These are phyloP conservation scores for Pammene fasciana DNA, from an alignment of 2,888 invertebrate species.

Conservation along the genomic window DNA sequence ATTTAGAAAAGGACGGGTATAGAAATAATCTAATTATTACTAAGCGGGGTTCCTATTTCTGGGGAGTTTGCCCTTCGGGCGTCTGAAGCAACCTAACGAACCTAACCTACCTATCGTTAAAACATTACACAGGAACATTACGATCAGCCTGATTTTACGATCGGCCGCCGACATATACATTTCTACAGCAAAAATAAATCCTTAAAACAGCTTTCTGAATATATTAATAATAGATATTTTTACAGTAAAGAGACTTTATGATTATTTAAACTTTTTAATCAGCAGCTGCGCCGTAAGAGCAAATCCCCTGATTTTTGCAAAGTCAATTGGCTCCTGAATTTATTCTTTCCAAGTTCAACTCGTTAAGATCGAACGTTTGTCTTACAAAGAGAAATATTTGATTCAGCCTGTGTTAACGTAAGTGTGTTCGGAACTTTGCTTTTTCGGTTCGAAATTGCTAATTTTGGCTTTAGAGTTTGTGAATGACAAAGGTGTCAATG, in stretches of 20 bases:
- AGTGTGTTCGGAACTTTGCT: conserved; percentile 33
- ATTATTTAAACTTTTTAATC: conserved; percentile 30
- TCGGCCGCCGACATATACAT: too few species aligned
- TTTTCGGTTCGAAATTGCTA: conserved; percentile 19
- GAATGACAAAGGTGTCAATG: conserved; percentile 8
- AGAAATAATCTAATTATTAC: too few species aligned
- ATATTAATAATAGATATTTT: too few species aligned
- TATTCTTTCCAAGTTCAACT: conserved; percentile 50
- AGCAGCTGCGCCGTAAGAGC: conserved; percentile 15
- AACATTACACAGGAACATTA: too few species aligned
- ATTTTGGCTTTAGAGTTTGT: conserved; percentile 6
- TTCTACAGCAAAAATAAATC: background rate
- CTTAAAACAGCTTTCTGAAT: background rate
- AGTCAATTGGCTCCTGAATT: conserved; percentile 49
- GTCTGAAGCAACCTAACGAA: too few species aligned
- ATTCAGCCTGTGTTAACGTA: conserved; percentile 49
- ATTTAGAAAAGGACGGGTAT: too few species aligned
- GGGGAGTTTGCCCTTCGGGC: too few species aligned
- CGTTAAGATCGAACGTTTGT: conserved; percentile 51
- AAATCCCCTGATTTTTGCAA: conserved; percentile 42
- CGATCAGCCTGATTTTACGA: too few species aligned
- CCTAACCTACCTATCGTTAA: too few species aligned
- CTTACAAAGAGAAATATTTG: conserved; percentile 55
- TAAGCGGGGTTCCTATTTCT: too few species aligned
- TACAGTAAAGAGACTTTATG: background rate